Percentiles rank a stretch among this genome's conserved stretches.
These are phyloP conservation scores for Allolobophora icterica DNA, from an alignment of 2,888 invertebrate genomes.

Conservation along the genomic window DNA sequence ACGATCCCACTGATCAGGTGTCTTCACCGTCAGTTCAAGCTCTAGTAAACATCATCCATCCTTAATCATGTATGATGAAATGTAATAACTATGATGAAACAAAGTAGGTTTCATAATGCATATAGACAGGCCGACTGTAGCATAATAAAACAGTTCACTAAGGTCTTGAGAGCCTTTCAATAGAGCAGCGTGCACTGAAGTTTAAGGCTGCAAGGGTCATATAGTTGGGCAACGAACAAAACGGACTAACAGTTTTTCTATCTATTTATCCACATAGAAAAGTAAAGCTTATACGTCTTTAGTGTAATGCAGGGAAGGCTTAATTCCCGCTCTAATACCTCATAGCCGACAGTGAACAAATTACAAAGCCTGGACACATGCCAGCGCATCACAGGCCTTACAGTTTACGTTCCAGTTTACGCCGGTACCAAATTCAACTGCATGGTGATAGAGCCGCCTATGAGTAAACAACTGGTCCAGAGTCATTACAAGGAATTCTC, in stretches of 20 bases:
- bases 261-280: neutral
- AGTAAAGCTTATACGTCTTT: too few species aligned
- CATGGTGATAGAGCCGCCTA: too few species aligned
- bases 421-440: too few species aligned
- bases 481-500: too few species aligned
- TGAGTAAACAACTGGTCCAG: too few species aligned
- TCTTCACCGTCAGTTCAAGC: slow-evolving; percentile 12
- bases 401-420: too few species aligned
- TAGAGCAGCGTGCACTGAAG: neutral
- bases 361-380: too few species aligned
- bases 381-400: too few species aligned
- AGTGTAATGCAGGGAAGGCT: too few species aligned
- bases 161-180: neutral
- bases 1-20: slow-evolving; percentile 31
- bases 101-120: neutral
- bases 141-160: neutral
- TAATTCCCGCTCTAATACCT: too few species aligned
- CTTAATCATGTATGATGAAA: neutral
- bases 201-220: neutral
- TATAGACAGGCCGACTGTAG: neutral
- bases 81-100: neutral
- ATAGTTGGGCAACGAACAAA: neutral
- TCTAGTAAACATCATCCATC: neutral
- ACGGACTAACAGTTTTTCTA: neutral
- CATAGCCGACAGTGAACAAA: too few species aligned